phyloP scores from a whole-genome alignment of 2,888 invertebrate genomes.

The Melikaiella ostensackeni region DNA sequence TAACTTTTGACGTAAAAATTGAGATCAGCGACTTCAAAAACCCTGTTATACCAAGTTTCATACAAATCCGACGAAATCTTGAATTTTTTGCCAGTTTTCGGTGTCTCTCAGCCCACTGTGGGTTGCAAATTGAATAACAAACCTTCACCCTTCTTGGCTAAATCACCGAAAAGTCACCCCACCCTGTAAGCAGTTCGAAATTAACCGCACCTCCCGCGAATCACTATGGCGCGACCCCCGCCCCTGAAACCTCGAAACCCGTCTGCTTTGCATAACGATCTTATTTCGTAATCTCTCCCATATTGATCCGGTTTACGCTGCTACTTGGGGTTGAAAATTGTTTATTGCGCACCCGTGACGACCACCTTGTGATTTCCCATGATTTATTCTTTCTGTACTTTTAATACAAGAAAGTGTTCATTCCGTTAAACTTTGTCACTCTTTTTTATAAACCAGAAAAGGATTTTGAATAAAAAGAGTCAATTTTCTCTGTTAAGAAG shows the following conservation, averaged over 20 bases:
- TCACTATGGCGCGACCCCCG: slow-evolving; percentile 51
- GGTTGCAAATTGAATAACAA: slow-evolving; percentile 75
- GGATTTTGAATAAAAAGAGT: background rate
- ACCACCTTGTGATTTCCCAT: slow-evolving; percentile 1
- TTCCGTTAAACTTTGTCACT: background rate
- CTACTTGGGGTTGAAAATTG: slow-evolving; percentile 55
- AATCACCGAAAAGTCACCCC: slow-evolving; percentile 72
- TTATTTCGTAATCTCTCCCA: slow-evolving; percentile 72
- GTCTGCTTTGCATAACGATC: slow-evolving; percentile 74
- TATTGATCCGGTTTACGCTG: slow-evolving; percentile 71
- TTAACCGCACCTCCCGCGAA: slow-evolving; percentile 74
- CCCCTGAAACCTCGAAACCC: slow-evolving; percentile 50
- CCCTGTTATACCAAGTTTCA: no score
- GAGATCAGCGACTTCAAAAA: no score
- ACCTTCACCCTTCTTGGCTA: slow-evolving; percentile 73
- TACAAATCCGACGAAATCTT: no score
- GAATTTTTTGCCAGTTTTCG: no score
- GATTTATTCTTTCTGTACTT: slow-evolving; percentile 12
- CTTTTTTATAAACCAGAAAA: background rate
- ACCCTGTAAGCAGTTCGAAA: slow-evolving; percentile 65
- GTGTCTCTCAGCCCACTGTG: no score
- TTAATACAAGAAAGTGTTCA: background rate
- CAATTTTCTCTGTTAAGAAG: no score
- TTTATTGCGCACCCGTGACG: slow-evolving; percentile 51
- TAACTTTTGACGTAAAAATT: no score